phyloP scores from a whole-genome alignment of 1,140 invertebrate species.

The Heliothis subflexa region DNA sequence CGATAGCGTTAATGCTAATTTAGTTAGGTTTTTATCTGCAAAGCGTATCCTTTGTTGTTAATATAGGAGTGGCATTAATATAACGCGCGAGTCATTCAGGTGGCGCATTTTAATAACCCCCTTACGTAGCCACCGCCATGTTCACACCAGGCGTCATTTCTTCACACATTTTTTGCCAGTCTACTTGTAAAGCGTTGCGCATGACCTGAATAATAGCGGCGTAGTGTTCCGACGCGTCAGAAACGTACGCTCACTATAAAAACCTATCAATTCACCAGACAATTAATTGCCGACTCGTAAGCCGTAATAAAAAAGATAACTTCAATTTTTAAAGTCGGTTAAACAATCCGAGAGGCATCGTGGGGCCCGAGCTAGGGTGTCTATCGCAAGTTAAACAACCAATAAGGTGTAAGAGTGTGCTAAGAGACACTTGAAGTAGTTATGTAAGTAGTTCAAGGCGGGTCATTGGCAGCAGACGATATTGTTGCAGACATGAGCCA shows the following conservation, averaged over 20 bases:
- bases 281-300: constrained; percentile 34
- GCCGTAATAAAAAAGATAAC: constrained; percentile 30
- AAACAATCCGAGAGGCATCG: constrained; percentile 39
- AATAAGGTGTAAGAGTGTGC: constrained; percentile 46
- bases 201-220: constrained; percentile 30
- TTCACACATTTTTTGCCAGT: constrained; percentile 35
- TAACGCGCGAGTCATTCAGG: constrained; percentile 22
- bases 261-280: constrained; percentile 44
- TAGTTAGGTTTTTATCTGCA: constrained; percentile 12
- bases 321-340: constrained; percentile 34
- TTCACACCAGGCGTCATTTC: constrained; percentile 24
- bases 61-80: constrained; percentile 9
- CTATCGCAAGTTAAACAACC: constrained; percentile 43
- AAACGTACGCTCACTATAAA: constrained; percentile 29
- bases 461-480: constrained; percentile 76
- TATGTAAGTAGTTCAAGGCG: constrained; percentile 83
- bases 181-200: constrained; percentile 32
- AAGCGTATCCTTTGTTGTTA: constrained; percentile 41
- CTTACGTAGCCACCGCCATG: constrained; percentile 20
- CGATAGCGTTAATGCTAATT: constrained; percentile 38
- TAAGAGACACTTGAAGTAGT: constrained; percentile 56
- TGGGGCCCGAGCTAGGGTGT: constrained; percentile 46
- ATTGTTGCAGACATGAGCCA: constrained; percentile 76
- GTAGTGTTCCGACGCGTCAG: constrained; percentile 7
- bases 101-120: constrained; percentile 38